These are phyloP conservation scores for Mesoclemmys tuberculata DNA, from an alignment of 2,113 vertebrate species.

Conservation along the genomic window DNA sequence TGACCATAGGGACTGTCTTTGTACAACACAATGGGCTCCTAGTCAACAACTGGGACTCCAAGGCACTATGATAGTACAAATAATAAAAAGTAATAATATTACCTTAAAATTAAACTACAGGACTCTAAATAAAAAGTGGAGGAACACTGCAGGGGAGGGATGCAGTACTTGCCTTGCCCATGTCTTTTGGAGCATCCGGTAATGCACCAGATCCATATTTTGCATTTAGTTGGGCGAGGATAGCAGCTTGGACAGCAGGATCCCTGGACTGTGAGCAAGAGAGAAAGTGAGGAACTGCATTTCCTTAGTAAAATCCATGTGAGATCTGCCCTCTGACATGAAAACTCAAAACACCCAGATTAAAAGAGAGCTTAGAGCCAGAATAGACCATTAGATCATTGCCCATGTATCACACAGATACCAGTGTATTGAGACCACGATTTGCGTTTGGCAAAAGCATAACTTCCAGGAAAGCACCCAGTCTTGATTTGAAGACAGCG, in stretches of 20 bases:
- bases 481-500: neutral
- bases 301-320: neutral
- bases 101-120: neutral
- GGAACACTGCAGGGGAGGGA: neutral
- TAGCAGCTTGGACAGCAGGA: constrained; percentile 97
- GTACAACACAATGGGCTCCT: too few relatives aligned
- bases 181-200: constrained; percentile 83
- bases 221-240: constrained; percentile 96
- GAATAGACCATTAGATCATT: neutral
- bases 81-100: neutral
- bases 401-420: neutral
- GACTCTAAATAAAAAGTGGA: neutral
- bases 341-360: neutral
- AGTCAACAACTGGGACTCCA: neutral
- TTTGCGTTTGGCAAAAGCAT: neutral
- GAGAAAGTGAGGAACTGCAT: neutral
- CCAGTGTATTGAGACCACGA: neutral
- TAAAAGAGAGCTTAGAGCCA: neutral
- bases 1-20: too few relatives aligned
- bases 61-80: neutral
- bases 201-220: constrained; percentile 94
- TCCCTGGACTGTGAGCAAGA: constrained; percentile 89
- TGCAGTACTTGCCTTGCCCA: constrained; percentile 83
- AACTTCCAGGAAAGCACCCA: neutral
- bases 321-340: neutral